A percentile compares a stretch with the other conserved stretches of the same genome.
These are phyloP conservation scores for Panorpa germanica DNA, from an alignment of 2,888 invertebrate genomes.

Conservation along the genomic window DNA sequence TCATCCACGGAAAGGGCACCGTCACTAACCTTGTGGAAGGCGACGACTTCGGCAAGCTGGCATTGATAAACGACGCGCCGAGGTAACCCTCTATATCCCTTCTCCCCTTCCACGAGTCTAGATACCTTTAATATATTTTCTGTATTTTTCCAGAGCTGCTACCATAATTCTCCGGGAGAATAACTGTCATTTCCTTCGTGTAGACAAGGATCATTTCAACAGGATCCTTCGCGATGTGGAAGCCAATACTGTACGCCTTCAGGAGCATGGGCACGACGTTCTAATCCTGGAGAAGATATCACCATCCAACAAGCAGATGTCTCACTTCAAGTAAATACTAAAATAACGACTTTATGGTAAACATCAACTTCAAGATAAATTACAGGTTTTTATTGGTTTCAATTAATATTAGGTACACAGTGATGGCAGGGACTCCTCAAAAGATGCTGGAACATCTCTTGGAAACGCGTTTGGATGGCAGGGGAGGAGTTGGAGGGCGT, in stretches of 20 bases:
- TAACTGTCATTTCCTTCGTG: slow-evolving; percentile 65
- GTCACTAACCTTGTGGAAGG: slow-evolving; percentile 67
- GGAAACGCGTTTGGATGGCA: slow-evolving; percentile 54
- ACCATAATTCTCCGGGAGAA: slow-evolving; percentile 65
- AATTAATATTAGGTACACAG: slow-evolving; percentile 43
- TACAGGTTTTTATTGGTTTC: not conserved
- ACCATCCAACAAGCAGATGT: slow-evolving; percentile 19
- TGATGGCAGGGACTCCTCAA: slow-evolving; percentile 71
- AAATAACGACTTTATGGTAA: slow-evolving; percentile 10
- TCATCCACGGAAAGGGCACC: slow-evolving; percentile 67
- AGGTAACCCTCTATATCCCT: slow-evolving; percentile 28
- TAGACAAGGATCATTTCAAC: slow-evolving; percentile 74
- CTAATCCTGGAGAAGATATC: slow-evolving; percentile 55
- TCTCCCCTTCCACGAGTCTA: no score
- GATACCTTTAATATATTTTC: slow-evolving; percentile 8
- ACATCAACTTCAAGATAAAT: slow-evolving; percentile 1
- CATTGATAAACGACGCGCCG: slow-evolving; percentile 68
- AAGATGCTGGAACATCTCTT: slow-evolving; percentile 74
- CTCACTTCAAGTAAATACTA: slow-evolving; percentile 42
- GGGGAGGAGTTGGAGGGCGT: slow-evolving; percentile 25
- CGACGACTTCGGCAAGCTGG: slow-evolving; percentile 75
- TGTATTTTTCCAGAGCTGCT: slow-evolving; percentile 38
- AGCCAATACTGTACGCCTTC: slow-evolving; percentile 69
- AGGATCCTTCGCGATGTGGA: slow-evolving; percentile 65
- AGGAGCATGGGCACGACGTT: slow-evolving; percentile 71